A percentile compares a stretch with the other conserved stretches of the same genome.
Conservation (phyloP, 2,888 invertebrate species). For the Exephanes ischioxanthus region DNA sequence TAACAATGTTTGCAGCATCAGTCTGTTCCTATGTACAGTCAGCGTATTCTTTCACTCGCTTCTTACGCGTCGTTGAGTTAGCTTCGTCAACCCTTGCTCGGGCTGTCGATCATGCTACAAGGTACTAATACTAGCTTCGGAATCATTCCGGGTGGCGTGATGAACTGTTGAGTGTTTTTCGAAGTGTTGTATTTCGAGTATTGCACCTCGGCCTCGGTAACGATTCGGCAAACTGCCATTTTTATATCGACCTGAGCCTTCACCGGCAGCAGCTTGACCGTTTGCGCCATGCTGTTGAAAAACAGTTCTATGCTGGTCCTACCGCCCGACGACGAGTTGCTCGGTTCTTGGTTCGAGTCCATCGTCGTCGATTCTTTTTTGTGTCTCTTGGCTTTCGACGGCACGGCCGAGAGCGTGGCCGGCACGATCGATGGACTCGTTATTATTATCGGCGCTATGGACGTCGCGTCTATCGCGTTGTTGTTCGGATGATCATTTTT, state of each 20-base stretch:
- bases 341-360: slow-evolving; percentile 33
- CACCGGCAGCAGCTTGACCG: slow-evolving; percentile 79
- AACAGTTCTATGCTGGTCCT: slow-evolving; percentile 80
- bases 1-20: slow-evolving; percentile 2
- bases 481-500: slow-evolving; percentile 43
- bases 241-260: slow-evolving; percentile 82
- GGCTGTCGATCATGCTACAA: slow-evolving; percentile 82
- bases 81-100: slow-evolving; percentile 62
- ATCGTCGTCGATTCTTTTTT: slow-evolving; percentile 49
- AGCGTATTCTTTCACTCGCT: background rate
- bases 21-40: slow-evolving; percentile 35
- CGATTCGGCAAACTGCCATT: slow-evolving; percentile 82
- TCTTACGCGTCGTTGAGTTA: background rate
- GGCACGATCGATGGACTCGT: slow-evolving; percentile 48
- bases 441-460: slow-evolving; percentile 66
- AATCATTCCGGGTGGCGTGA: slow-evolving; percentile 79
- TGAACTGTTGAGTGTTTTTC: slow-evolving; percentile 75
- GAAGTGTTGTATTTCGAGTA: slow-evolving; percentile 68
- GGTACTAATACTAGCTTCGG: slow-evolving; percentile 83
- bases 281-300: slow-evolving; percentile 81
- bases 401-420: slow-evolving; percentile 8
- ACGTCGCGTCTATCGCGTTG: slow-evolving; percentile 37
- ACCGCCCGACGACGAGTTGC: slow-evolving; percentile 64
- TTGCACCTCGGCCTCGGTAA: slow-evolving; percentile 80
- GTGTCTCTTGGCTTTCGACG: background rate